These are phyloP conservation scores for Chloroclystis v-ata DNA, from an alignment of 2,888 invertebrate species.

Conservation along the genomic window DNA sequence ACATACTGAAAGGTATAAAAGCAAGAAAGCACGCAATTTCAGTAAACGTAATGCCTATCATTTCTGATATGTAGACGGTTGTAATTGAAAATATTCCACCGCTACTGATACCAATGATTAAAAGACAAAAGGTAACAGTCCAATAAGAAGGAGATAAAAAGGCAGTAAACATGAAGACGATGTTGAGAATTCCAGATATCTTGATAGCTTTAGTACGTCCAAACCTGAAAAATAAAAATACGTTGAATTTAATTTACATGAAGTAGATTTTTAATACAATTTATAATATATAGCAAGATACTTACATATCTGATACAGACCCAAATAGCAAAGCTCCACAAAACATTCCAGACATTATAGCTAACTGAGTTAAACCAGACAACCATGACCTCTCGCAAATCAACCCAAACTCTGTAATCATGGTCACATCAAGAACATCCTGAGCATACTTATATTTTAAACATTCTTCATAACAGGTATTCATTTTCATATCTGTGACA, in stretches of 20 bases:
- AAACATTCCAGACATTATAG: constrained; percentile 49
- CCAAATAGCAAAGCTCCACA: constrained; percentile 45
- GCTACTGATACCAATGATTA: constrained; percentile 82
- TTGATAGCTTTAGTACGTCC: constrained; percentile 79
- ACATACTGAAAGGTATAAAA: constrained; percentile 40
- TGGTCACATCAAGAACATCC: constrained; percentile 37
- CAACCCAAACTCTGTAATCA: constrained; percentile 46
- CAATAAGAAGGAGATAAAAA: constrained; percentile 78
- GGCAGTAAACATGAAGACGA: constrained; percentile 80
- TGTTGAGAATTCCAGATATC: constrained; percentile 80
- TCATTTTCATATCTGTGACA: constrained; percentile 31
- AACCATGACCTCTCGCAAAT: constrained; percentile 51
- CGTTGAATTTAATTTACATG: no score
- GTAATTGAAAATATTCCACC: constrained; percentile 83
- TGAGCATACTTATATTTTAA: constrained; percentile 39
- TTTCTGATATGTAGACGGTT: constrained; percentile 74
- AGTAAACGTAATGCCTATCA: constrained; percentile 70
- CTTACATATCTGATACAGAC: constrained; percentile 56
- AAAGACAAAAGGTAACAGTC: constrained; percentile 78
- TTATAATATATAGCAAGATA: no score
- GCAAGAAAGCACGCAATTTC: constrained; percentile 44
- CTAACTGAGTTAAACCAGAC: constrained; percentile 46
- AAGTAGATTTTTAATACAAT: no score
- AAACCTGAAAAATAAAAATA: constrained; percentile 37
- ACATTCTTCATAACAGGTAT: constrained; percentile 48